Evolutionary conservation across 1,140 invertebrate genomes (phyloP).

Genomic region (Trichonephila inaurata): DNA sequence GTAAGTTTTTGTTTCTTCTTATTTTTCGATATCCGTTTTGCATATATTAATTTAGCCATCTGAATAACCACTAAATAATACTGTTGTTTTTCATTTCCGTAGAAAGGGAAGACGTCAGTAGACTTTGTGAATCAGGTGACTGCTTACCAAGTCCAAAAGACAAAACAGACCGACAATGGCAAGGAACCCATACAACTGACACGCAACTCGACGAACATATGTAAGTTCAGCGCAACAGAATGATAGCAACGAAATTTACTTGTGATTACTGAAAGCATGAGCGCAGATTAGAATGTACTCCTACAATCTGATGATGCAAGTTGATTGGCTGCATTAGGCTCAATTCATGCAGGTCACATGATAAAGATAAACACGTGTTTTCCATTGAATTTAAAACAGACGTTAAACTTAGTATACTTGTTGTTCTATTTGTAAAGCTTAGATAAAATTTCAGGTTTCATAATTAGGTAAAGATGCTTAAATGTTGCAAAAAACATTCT

Average conservation of each 20-base stretch:
- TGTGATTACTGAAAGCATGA: no score
- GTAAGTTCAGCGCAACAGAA: neutral
- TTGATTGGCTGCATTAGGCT: no score
- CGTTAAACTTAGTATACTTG: no score
- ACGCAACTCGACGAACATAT: slow-evolving; percentile 20
- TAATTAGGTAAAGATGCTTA: no score
- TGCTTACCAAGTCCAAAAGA: slow-evolving; percentile 50
- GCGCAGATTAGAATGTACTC: no score
- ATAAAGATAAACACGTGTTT: no score
- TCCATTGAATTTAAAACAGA: no score
- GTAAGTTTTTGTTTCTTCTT: neutral
- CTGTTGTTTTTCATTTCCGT: neutral
- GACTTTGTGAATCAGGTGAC: slow-evolving; percentile 37
- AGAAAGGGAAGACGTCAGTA: slow-evolving; percentile 32
- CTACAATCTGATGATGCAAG: neutral
- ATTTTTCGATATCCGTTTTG: neutral
- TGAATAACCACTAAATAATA: neutral
- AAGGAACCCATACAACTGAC: slow-evolving; percentile 38
- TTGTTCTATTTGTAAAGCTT: no score
- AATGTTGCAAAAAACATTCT: no score
- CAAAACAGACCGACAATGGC: slow-evolving; percentile 52
- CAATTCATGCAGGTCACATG: no score
- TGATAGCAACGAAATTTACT: no score
- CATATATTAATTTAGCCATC: neutral
- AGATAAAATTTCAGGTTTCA: no score